Base-by-base conservation (phyloP, 37 sponge, comb jelly and placozoan genomes). In the Oopsacas minuta region DNA sequence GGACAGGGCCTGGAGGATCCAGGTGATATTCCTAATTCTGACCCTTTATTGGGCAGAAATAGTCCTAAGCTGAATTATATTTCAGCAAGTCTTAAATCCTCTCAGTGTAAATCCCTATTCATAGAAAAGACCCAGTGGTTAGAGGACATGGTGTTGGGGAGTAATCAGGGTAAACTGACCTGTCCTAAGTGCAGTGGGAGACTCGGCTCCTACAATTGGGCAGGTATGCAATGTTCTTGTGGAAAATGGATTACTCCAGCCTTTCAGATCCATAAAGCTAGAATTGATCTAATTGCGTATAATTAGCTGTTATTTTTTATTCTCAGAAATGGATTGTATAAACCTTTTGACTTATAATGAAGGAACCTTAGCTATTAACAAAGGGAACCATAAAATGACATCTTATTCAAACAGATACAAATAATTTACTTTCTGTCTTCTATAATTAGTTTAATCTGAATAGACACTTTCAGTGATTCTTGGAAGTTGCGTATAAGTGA, bases 191-290 rank as follows among this genome's bases (percentile, higher is more conserved):
- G 94, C 39, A n/a, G 36, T 12, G 82, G 86, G 36, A 53, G 90
- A 1, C 83, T 94, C 0, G 94, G 94, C n/a, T 92, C 90, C 37
- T 94, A 90, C 84, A 87, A 87, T 81, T 94, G 94, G 92, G 81
- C 90, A 36, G 94, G 88, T 88, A 82, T 36, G 23, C 95, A 93
- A 86, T 97, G 99, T 49, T 95, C 94, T 0, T 97, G 99, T 88
- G 99, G 95, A 37, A 83, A 84, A 5, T 97, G 99, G 99, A 85
- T 97, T 36, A 91, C 92, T 0, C 99, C 99, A 36, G 88, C 99
- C 46, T 97, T 97, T 51, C 95, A 97, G 84, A 81, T 91, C 1
- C 91, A 91, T 53, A 88, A 89, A 82, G 52, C 83, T 23, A 86
- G 83, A 37, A 85, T 91, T 1, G 91, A 91, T 61, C 81, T 52